Conservation (phyloP, 2,888 invertebrate genomes). For the Thysanoteuthis rhombus region DNA sequence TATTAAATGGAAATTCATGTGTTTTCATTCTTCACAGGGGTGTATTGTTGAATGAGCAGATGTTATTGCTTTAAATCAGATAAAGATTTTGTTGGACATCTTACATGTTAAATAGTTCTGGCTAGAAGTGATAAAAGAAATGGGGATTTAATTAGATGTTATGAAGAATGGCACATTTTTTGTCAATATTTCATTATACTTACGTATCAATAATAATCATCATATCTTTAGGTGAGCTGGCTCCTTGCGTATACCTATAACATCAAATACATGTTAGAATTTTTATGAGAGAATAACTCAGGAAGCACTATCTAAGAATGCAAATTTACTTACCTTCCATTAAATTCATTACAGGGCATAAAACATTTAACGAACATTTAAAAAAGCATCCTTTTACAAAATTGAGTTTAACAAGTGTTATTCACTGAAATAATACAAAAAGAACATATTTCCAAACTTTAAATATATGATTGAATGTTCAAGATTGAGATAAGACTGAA, state of each 20-base stretch:
- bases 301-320: neutral
- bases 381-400: neutral
- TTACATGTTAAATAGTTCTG: neutral
- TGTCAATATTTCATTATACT: conserved; percentile 43
- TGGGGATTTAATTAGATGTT: neutral
- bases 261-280: neutral
- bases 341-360: neutral
- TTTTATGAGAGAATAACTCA: neutral
- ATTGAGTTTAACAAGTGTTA: neutral
- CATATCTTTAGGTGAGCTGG: conserved; percentile 71
- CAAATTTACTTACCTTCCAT: neutral
- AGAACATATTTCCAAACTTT: no score
- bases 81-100: neutral
- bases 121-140: neutral
- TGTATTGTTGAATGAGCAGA: neutral
- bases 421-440: neutral
- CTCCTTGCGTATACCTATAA: conserved; percentile 69
- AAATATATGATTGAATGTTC: neutral
- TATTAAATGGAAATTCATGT: neutral
- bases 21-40: neutral
- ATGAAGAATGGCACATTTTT: neutral
- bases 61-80: neutral
- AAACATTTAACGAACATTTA: neutral
- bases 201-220: conserved; percentile 71
- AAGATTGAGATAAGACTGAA: no score